Evolutionary conservation across 2,113 vertebrate species (phyloP), one percentile per base, ranked within the genome.

Genomic region (Rana temporaria): DNA sequence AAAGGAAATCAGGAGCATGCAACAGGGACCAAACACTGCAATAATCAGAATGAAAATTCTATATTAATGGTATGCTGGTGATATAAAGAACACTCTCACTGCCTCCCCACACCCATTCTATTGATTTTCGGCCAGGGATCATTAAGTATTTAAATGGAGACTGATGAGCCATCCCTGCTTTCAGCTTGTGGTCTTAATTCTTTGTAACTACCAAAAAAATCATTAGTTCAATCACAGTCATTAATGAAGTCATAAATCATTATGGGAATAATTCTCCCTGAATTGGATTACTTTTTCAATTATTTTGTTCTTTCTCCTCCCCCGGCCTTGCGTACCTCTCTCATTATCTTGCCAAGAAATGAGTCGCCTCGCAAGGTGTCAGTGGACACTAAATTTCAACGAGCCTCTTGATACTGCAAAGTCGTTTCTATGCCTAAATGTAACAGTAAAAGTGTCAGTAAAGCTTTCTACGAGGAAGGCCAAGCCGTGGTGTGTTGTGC

Each of bases 201-300:
- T 73, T 32, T 20, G 17, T 20, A 84, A 89, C 78, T 77, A 56
- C 14, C 17, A 42, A 32, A 24, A 6, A 15, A 87, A 82, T 65
- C 55, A 14, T 84, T 82, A 79, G 60, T 85, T 88, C 85, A 84
- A 81, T 85, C 86, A 64, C 84, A 73, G 59, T 82, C 86, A 81
- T 88, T 89, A 87, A 87, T n/a, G 83, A 88, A 86, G 71, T 88
- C 24, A 85, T 84, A 80, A 87, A 88, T 88, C 89, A 87, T 86
- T 84, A 89, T 84, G 71, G 85, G 73, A 81, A 86, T 79, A 77
- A 89, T 89, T 85, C 82, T 80, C 76, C 38, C 75, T 53, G 78
- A 86, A 89, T 60, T 86, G 69, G 87, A 88, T 89, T 55, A 59
- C 62, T 82, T 57, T 70, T 87, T 86, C 81, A 81, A 72, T 82